Conservation (phyloP, 37 sponge, comb jelly and placozoan species). For the Chondrilla cf. caribensis region DNA sequence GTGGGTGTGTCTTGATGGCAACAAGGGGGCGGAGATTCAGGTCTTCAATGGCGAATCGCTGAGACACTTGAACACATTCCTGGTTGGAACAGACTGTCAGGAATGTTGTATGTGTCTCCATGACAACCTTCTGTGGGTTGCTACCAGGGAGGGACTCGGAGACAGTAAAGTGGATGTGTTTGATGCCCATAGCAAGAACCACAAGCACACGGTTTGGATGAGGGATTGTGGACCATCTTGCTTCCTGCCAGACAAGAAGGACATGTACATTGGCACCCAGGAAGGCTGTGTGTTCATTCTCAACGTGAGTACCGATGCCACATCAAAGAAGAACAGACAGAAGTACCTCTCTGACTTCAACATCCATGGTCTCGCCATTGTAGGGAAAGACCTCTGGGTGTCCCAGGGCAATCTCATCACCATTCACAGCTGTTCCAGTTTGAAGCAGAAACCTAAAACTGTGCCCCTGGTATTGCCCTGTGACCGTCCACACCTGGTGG, state of each 20-base stretch:
- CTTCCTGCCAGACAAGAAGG: neutral
- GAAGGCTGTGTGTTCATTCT: conserved; percentile 24
- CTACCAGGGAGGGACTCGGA: neutral
- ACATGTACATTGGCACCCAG: conserved; percentile 10
- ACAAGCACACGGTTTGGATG: neutral
- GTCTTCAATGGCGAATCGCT: neutral
- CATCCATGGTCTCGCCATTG: neutral
- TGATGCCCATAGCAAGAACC: neutral
- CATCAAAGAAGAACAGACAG: neutral
- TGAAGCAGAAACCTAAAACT: neutral
- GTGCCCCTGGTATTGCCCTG: neutral
- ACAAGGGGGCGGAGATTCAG: conserved; percentile 11
- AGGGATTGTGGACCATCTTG: conserved; percentile 9
- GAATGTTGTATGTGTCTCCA: conserved; percentile 8
- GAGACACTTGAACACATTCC: neutral
- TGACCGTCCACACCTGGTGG: neutral
- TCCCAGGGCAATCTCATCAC: neutral
- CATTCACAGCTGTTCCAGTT: neutral
- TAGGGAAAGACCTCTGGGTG: neutral
- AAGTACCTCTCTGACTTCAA: neutral
- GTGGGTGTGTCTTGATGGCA: conserved; percentile 16
- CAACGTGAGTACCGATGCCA: no score
- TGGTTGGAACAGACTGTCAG: neutral
- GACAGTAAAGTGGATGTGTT: conserved; percentile 3
- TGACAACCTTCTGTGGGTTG: conserved; percentile 11